Evolutionary conservation across 2,113 vertebrate species (phyloP), one percentile per base, ranked within the genome.

Genomic region (Phoenicopterus ruber): DNA sequence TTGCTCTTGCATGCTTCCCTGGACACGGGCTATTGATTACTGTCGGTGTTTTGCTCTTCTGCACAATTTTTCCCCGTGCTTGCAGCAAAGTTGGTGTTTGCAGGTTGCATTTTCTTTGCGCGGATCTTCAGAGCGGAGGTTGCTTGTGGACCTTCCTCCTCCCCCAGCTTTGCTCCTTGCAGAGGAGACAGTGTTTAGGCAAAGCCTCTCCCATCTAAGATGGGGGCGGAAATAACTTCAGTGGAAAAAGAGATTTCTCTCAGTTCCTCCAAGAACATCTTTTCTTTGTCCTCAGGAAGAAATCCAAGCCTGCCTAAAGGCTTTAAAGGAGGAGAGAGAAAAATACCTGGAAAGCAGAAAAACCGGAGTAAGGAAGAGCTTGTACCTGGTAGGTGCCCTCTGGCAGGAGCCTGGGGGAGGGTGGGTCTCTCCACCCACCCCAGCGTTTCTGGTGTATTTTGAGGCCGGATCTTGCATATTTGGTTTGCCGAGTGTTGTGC

Each of bases 311-410:
- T 74, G 91, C 57, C 79, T 97, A 32, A 85, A 82, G 38, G 86
- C 44, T 24, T 61, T 93, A 14, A 97, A 72, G 81, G 92, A 96
- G 69, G 97, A 97, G 80, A 90, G 93, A 90, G 97, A 97, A 78
- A 97, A 96, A 78, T 93, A 92, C 78, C 93, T 97, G 94, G 89
- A 93, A 18, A 88, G 78, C 94, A 93, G 61, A 86, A 97, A 81
- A 83, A 38, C 66, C 3, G 65, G 89, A 19, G 85, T 70, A 12
- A 31, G 70, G 11, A 96, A 91, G 28, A 93, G 58, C 76, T 47
- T 16, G 10, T 61, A 80, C 26, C 66, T 88, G 79, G 93, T 91
- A 42, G 55, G 93, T 67, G 46, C 21, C 77, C 11, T 19, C 29
- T 28, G 34, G 17, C 47, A 29, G 67, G 11, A 52, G 8, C 13